Evolutionary conservation across 2,888 invertebrate species (phyloP), one percentile per base, ranked within the genome.

Genomic region (Cryptops parisi): DNA sequence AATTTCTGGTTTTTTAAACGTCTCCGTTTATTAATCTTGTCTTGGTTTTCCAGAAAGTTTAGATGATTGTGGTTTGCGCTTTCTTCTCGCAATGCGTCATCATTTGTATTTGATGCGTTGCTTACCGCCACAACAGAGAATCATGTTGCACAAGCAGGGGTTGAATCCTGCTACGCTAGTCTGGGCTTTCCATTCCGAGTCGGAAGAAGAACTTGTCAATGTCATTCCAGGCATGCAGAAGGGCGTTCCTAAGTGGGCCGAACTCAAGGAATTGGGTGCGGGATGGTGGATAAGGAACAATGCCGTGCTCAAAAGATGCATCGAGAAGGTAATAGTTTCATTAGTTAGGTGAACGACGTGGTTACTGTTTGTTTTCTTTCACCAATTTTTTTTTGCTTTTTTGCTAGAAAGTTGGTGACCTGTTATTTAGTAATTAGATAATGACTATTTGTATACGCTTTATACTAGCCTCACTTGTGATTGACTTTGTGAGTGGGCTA

Each of bases 151-250:
- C 64, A 82, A 84, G 52, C 81, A 82, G 59, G 94, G 90, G 4
- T 47, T 63, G 12, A 58, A 57, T 27, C 56, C 60, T 5, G 55
- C 91, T 61, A 90, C 94, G 70, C 76, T 97, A 21, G 94, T 94
- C 2, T 99, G 98, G 98, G 98, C 97, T 0, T 97, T 90, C 72
- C 98, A 99, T 70, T 97, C 97, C 0, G 97, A 98, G 70, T 87
- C 91, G 21, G 91, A 94, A 67, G 94, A 94, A 63, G 97, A 98
- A 67, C 73, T 98, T 53, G 71, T 98, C 15, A 82, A 84, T 54
- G 72, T 93, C 48, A 82, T 93, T 59, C 96, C 97, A 1, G 68
- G 69, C 52, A 65, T 72, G 62, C 70, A 71, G 54, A 69, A 68
- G 58, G 68, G 68, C 15, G 69, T 70, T 53, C 71, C 74, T 0